Evolutionary conservation across 2,113 vertebrate species (phyloP).

Genomic region (Neodon shergylaensis): DNA sequence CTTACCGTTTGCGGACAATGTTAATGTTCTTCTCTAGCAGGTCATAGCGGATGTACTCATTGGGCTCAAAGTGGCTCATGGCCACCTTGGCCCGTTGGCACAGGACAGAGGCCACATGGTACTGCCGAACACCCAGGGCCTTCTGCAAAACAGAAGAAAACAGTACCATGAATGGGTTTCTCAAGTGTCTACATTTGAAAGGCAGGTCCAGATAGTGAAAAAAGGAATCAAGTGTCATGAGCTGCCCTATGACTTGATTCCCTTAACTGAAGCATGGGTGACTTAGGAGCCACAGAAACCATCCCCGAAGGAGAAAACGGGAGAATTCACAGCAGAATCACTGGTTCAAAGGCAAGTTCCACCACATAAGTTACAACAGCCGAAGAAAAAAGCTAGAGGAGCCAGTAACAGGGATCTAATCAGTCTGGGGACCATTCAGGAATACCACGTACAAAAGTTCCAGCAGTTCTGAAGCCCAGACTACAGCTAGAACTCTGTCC

Average conservation of each 20-base stretch:
- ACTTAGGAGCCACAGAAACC: neutral
- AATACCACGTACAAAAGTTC: accelerated
- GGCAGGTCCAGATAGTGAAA: neutral
- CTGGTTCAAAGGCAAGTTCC: neutral
- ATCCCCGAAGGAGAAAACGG: neutral
- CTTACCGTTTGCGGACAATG: slow-evolving; percentile 94
- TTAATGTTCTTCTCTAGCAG: slow-evolving; percentile 92
- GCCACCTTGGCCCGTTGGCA: slow-evolving; percentile 94
- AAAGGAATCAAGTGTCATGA: neutral
- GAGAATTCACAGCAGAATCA: neutral
- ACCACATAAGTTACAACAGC: neutral
- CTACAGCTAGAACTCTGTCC: neutral
- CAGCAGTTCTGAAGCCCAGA: neutral
- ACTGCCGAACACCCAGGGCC: slow-evolving; percentile 90
- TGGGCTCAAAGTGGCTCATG: slow-evolving; percentile 97
- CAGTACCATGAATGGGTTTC: neutral
- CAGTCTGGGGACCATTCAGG: neutral
- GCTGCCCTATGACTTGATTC: neutral
- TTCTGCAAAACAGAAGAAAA: slow-evolving; percentile 85
- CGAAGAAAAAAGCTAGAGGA: neutral
- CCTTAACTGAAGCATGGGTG: neutral
- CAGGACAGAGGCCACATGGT: slow-evolving; percentile 92
- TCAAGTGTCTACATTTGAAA: neutral
- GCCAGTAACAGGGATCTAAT: neutral
- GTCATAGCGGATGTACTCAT: slow-evolving; percentile 91